Evolutionary conservation across 2,888 invertebrate species (phyloP).

Genomic region (Pilophorus perplexus): DNA sequence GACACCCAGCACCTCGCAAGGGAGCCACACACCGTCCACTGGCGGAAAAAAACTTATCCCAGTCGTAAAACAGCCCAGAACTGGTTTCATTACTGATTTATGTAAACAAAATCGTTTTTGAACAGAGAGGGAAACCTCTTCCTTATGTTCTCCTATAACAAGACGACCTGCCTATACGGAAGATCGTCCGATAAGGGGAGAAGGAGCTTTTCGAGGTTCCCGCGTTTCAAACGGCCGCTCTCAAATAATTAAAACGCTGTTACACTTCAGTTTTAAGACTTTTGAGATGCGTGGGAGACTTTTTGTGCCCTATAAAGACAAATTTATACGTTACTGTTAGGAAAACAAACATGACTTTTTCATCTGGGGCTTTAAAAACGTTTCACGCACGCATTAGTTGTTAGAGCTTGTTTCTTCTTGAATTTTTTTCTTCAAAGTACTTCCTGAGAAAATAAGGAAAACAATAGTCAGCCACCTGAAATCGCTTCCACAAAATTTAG

Average conservation of each 20-base stretch:
- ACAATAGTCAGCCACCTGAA: too few relatives aligned
- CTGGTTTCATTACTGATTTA: slow-evolving; percentile 43
- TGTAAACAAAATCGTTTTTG: slow-evolving; percentile 41
- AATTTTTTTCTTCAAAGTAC: too few relatives aligned
- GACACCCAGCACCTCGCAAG: too few relatives aligned
- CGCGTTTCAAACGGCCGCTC: slow-evolving; percentile 7
- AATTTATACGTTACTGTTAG: too few relatives aligned
- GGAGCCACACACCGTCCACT: not conserved
- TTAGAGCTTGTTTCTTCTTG: too few relatives aligned
- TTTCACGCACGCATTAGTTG: too few relatives aligned
- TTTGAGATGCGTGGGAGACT: not conserved
- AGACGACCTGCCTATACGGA: slow-evolving; percentile 21
- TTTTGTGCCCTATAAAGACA: too few relatives aligned
- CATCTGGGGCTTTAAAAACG: too few relatives aligned
- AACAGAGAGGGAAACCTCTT: slow-evolving; percentile 17
- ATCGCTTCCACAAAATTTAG: too few relatives aligned
- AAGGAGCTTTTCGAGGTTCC: not conserved
- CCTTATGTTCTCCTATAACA: slow-evolving; percentile 33
- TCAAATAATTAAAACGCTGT: slow-evolving; percentile 17
- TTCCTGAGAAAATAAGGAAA: too few relatives aligned
- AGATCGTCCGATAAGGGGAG: slow-evolving; percentile 15
- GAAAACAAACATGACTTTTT: too few relatives aligned
- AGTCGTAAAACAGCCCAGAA: slow-evolving; percentile 35
- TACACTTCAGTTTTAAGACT: slow-evolving; percentile 4
- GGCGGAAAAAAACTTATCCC: slow-evolving; percentile 21